Conservation (phyloP, 2,113 vertebrate genomes). For the Xiphophorus couchianus region DNA sequence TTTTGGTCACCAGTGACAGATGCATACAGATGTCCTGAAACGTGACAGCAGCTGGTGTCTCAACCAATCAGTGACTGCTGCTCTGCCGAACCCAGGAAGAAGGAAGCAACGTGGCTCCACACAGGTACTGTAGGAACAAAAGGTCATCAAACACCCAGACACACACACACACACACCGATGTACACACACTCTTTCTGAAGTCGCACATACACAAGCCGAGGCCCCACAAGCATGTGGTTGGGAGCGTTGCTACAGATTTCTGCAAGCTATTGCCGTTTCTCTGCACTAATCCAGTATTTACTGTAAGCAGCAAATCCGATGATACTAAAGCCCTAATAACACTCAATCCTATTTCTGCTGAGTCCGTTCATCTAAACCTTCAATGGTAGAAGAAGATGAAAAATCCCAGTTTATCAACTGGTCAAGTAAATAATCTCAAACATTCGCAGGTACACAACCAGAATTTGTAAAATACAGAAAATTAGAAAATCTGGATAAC, state of each 20-base stretch:
- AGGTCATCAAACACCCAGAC: background rate
- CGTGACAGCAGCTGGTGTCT: slow-evolving; percentile 51
- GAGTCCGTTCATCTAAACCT: slow-evolving; percentile 27
- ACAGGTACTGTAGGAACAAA: slow-evolving; percentile 14
- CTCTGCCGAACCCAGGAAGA: slow-evolving; percentile 26
- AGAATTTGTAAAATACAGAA: slow-evolving; percentile 24
- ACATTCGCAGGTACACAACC: slow-evolving; percentile 24
- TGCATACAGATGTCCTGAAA: slow-evolving; percentile 47
- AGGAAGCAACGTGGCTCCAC: slow-evolving; percentile 23
- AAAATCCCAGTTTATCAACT: slow-evolving; percentile 13
- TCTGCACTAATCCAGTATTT: slow-evolving; percentile 59
- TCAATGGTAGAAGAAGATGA: slow-evolving; percentile 4
- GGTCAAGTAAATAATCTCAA: background rate
- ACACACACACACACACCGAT: slow-evolving; percentile 14
- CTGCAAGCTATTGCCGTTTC: slow-evolving; percentile 29
- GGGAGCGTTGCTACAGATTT: slow-evolving; percentile 37
- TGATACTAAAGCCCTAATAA: slow-evolving; percentile 41
- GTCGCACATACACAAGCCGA: slow-evolving; percentile 4
- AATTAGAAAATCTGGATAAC: background rate
- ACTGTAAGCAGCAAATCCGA: slow-evolving; percentile 42
- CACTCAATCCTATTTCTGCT: slow-evolving; percentile 51
- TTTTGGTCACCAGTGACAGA: slow-evolving; percentile 27
- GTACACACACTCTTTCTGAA: slow-evolving; percentile 1
- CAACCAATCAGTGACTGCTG: slow-evolving; percentile 33
- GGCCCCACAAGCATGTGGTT: background rate